phyloP scores from a whole-genome alignment of 2,888 invertebrate genomes.

The Athrips mouffetella region DNA sequence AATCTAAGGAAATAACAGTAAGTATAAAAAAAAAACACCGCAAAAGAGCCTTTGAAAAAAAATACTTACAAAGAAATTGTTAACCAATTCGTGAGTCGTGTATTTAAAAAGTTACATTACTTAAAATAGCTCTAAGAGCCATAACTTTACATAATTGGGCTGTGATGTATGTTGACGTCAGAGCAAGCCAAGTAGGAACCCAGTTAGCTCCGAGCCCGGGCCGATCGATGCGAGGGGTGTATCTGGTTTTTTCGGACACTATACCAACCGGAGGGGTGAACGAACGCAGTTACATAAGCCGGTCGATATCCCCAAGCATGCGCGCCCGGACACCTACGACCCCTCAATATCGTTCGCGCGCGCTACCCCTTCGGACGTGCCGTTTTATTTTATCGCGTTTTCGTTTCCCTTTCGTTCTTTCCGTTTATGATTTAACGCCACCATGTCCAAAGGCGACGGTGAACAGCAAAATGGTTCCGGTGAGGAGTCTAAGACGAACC shows the following conservation, averaged over 20 bases:
- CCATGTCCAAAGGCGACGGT: conserved; percentile 92
- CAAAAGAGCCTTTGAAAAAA: background rate
- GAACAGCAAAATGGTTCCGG: conserved; percentile 92
- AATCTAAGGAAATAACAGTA: too few relatives aligned
- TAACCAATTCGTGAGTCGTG: too few relatives aligned
- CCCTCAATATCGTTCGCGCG: conserved; percentile 69
- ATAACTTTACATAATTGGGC: background rate
- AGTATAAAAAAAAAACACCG: background rate
- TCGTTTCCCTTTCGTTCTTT: conserved; percentile 79
- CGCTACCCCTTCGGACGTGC: conserved; percentile 72
- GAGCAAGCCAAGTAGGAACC: background rate
- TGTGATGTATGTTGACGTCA: conserved; percentile 4
- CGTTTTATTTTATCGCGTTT: conserved; percentile 77
- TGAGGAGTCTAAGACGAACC: conserved; percentile 97
- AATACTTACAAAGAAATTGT: background rate
- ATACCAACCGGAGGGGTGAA: conserved; percentile 73
- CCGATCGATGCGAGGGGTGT: conserved; percentile 62
- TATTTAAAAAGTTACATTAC: too few relatives aligned
- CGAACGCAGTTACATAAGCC: conserved; percentile 73
- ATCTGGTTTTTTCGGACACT: conserved; percentile 78
- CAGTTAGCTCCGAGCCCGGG: conserved; percentile 37
- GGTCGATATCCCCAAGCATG: conserved; percentile 62
- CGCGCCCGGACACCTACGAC: conserved; percentile 40
- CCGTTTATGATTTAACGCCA: conserved; percentile 79
- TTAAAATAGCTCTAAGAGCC: background rate